Percentiles rank a stretch among this genome's conserved stretches.
Evolutionary conservation across 2,113 vertebrate species (phyloP).

Genomic region (Engystomops pustulosus): DNA sequence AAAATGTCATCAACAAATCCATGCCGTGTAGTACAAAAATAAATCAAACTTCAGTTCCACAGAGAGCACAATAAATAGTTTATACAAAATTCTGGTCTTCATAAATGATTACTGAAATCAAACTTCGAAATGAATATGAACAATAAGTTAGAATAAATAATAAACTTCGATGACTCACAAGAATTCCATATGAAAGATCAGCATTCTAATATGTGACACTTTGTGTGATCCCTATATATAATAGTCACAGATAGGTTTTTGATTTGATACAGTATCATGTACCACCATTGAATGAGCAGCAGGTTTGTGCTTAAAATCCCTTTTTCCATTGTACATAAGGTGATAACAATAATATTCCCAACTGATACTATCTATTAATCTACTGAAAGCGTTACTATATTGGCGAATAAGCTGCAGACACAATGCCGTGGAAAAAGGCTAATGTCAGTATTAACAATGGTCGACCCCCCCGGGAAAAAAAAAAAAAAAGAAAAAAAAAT

Average conservation of each 20-base stretch:
- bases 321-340: slow-evolving; percentile 92
- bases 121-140: slow-evolving; percentile 92
- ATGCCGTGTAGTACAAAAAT: slow-evolving; percentile 99
- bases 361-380: slow-evolving; percentile 97
- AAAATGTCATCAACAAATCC: slow-evolving; percentile 99
- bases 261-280: slow-evolving; percentile 86
- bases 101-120: slow-evolving; percentile 98
- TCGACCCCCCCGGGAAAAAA: slow-evolving; percentile 74
- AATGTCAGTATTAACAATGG: slow-evolving; percentile 86
- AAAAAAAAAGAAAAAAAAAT: slow-evolving; percentile 84
- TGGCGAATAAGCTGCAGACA: slow-evolving; percentile 98
- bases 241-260: slow-evolving; percentile 95
- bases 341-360: slow-evolving; percentile 93
- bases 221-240: slow-evolving; percentile 88
- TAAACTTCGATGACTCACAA: slow-evolving; percentile 99
- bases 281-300: slow-evolving; percentile 95
- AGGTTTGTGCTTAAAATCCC: slow-evolving; percentile 99
- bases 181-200: slow-evolving; percentile 96
- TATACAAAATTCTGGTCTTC: slow-evolving; percentile 99
- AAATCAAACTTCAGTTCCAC: slow-evolving; percentile 99
- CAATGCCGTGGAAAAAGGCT: slow-evolving; percentile 90
- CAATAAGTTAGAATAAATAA: slow-evolving; percentile 95
- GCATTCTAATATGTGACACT: slow-evolving; percentile 96
- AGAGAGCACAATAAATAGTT: slow-evolving; percentile 99
- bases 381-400: slow-evolving; percentile 98